Evolutionary conservation across 2,797 vertebrate genomes (phyloP), one percentile per base, ranked within the genome.

Genomic region (Cetoscarus ocellatus): DNA sequence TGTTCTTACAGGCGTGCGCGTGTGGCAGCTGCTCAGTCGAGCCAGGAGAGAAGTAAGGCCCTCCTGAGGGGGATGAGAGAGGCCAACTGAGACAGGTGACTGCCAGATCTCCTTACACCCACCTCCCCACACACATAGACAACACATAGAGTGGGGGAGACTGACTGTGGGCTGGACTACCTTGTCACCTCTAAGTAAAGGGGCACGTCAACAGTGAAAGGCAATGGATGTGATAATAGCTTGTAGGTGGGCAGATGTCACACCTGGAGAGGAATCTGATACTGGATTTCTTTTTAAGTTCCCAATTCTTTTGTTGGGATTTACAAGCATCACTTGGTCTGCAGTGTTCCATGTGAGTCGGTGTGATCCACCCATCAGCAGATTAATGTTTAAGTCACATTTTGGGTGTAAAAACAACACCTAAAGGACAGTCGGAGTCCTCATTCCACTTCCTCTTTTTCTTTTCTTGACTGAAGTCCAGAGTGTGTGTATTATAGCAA

Each of bases 41-140:
- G 82, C 90, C 90, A 90, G 88, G 54, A 89, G 64, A 89, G 88
- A 91, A 88, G 89, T 87, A 88, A 19, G 51, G 66, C 50, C 67
- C 73, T 89, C 85, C 82, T 80, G 1, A 55, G 79, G 73, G 82
- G 74, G 73, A 82, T 58, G n/a, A 84, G 75, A 61, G 80, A 75
- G 71, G 90, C 89, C 89, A 90, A 87, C 81, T 73, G 88, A 83
- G 90, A 90, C 88, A 92, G 90, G 88, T 92, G 91, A 92, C 85
- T 91, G 78, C 71, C 85, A 91, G 87, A 90, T 92, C 84, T 86
- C 57, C 82, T 90, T 88, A 88, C 90, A 82, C 60, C 40, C 72
- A 49, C 75, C 14, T 60, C 62, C 77, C 43, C 61, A 53, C 39
- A 75, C 61, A 50, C 48, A 62, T 38, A 53, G 50, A 57, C 61